Evolutionary conservation across 2,888 invertebrate genomes (phyloP), one percentile per base, ranked within the genome.

Genomic region (Drosophila picticornis): DNA sequence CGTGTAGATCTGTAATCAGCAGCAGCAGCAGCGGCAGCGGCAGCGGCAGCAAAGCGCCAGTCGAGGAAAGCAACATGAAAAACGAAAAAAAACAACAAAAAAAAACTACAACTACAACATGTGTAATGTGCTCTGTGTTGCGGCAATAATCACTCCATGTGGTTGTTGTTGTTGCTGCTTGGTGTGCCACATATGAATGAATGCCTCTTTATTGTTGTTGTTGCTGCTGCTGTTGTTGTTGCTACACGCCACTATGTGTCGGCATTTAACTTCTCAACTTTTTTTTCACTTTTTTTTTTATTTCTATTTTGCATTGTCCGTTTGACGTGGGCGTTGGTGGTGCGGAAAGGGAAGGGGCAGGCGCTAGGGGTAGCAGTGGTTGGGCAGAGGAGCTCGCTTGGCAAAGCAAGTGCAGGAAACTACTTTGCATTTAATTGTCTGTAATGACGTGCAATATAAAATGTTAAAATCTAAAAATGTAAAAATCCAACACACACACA

Each of bases 341-440:
- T 7, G 7, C 11, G n/a, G 36, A 25, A 13, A 16, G 5, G n/a
- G 53, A 2, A 2, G 4, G 11, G n/a, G 6, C 11, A 2, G 9
- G 25, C 27, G 32, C 25, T 50, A 48, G 57, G 22, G 22, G 46
- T 25, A 13, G 46, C 46, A 52, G 65, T 53, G 69, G 78, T 63
- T 81, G 81, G 58, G 66, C 67, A 22, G 46, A 25, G 46, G 16
- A 46, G 83, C 67, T 73, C 80, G 85, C 72, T 83, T 83, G 84
- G 69, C 67, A 85, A 80, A 84, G 75, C 84, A 84, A 91, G 90
- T 91, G 91, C 93, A 93, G 93, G 93, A 93, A 93, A 93, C 93
- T 93, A 91, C 91, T 93, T 93, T 93, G 93, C 93, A 93, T 93
- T 93, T 93, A 93, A 93, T 93, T 93, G 93, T 93, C 91, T 92